A percentile compares a stretch with the other conserved stretches of the same genome.
These are phyloP conservation scores for Amphipoea oculea DNA, from an alignment of 2,888 invertebrate genomes.

Conservation along the genomic window DNA sequence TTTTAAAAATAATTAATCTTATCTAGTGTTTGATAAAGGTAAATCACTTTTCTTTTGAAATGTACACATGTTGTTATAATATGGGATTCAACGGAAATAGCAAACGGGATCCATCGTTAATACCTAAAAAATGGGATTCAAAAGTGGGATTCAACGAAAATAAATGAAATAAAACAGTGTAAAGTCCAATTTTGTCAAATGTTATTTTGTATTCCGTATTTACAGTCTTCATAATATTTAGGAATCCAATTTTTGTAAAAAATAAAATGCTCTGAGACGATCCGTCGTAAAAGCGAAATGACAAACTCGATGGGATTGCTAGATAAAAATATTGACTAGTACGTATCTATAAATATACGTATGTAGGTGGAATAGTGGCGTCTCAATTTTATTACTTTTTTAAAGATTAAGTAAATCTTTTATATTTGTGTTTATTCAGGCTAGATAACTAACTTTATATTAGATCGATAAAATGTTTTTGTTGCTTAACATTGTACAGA, in stretches of 20 bases:
- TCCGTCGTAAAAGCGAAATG: slow-evolving; percentile 10
- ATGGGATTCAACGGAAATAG: too few relatives aligned
- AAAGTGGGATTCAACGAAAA: too few relatives aligned
- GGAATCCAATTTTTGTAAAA: not conserved
- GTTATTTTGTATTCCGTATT: not conserved
- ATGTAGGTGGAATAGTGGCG: not conserved
- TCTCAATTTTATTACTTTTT: slow-evolving; percentile 26
- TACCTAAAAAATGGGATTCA: too few relatives aligned
- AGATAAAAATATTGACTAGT: slow-evolving; percentile 16
- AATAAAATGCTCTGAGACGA: not conserved
- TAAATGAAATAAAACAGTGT: too few relatives aligned
- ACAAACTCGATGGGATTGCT: slow-evolving; percentile 14
- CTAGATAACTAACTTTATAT: not conserved
- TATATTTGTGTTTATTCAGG: not conserved
- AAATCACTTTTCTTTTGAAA: too few relatives aligned
- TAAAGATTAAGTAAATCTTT: slow-evolving; percentile 4
- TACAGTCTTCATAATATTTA: not conserved
- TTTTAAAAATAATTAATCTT: too few relatives aligned
- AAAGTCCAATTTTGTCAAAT: not conserved
- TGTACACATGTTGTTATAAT: too few relatives aligned
- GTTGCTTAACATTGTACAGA: not conserved
- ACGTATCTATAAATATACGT: not conserved
- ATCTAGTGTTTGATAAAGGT: too few relatives aligned
- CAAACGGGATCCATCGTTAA: too few relatives aligned
- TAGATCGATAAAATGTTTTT: not conserved